These are phyloP conservation scores for Papio anubis DNA, from an alignment of 2,113 vertebrate species.

Conservation along the genomic window DNA sequence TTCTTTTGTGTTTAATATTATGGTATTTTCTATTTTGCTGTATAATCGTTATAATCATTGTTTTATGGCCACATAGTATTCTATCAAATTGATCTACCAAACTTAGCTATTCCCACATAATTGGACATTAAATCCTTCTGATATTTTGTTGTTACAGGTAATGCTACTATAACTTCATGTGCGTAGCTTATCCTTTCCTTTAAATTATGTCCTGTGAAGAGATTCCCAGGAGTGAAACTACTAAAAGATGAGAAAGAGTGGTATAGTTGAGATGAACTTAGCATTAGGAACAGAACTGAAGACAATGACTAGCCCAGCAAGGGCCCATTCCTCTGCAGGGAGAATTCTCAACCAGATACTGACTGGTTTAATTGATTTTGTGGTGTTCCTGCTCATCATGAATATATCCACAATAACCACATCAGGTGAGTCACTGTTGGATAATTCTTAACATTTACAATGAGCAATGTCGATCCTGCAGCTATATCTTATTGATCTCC, in stretches of 20 bases:
- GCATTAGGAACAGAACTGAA: neutral
- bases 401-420: neutral
- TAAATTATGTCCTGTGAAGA: neutral
- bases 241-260: neutral
- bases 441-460: neutral
- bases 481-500: neutral
- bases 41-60: neutral
- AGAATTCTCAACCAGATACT: neutral
- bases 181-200: neutral
- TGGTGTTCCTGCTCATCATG: neutral
- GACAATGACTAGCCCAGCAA: neutral
- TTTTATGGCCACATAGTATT: neutral
- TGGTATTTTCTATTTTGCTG: neutral
- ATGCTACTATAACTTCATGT: neutral
- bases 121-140: neutral
- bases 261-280: neutral
- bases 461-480: neutral
- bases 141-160: neutral
- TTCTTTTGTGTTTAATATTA: neutral
- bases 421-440: neutral
- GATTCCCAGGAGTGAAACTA: neutral
- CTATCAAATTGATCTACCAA: neutral
- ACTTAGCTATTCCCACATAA: neutral
- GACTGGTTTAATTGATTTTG: neutral
- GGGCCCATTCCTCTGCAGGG: neutral